Percentiles rank a stretch among this genome's conserved stretches.
These are phyloP conservation scores for Coregonus ussuriensis DNA, from an alignment of 2,797 vertebrate species.

Conservation along the genomic window DNA sequence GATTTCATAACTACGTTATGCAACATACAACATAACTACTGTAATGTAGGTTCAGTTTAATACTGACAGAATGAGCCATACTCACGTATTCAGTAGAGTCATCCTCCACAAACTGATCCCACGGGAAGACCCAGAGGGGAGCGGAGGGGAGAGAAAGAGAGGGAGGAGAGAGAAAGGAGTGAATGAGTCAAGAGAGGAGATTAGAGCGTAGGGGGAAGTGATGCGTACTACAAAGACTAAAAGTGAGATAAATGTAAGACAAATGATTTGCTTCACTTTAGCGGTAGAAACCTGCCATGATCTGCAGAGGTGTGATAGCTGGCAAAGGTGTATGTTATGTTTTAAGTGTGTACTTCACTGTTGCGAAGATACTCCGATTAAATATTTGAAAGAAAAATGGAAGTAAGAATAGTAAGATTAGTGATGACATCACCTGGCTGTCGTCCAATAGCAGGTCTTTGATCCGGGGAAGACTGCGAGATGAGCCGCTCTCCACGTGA, in stretches of 20 bases:
- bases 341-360: neutral
- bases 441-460: constrained; percentile 93
- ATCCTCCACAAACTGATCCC: constrained; percentile 85
- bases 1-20: constrained; percentile 26
- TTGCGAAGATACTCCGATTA: neutral
- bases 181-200: constrained; percentile 6
- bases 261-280: neutral
- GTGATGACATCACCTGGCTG: constrained; percentile 82
- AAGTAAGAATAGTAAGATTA: no score
- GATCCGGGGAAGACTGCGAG: constrained; percentile 85
- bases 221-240: constrained; percentile 42
- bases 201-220: constrained; percentile 46
- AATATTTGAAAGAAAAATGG: constrained; percentile 6
- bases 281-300: neutral
- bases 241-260: constrained; percentile 40
- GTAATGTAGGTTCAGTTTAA: constrained; percentile 26
- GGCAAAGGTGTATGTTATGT: neutral
- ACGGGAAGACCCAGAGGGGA: constrained; percentile 66
- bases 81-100: constrained; percentile 95
- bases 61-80: constrained; percentile 51
- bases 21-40: constrained; percentile 8
- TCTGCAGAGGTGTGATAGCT: neutral
- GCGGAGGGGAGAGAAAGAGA: constrained; percentile 1
- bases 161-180: neutral
- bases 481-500: constrained; percentile 83